Evolutionary conservation across 2,888 invertebrate genomes (phyloP), one percentile per base, ranked within the genome.

Genomic region (Callyntrura guangdongensis): DNA sequence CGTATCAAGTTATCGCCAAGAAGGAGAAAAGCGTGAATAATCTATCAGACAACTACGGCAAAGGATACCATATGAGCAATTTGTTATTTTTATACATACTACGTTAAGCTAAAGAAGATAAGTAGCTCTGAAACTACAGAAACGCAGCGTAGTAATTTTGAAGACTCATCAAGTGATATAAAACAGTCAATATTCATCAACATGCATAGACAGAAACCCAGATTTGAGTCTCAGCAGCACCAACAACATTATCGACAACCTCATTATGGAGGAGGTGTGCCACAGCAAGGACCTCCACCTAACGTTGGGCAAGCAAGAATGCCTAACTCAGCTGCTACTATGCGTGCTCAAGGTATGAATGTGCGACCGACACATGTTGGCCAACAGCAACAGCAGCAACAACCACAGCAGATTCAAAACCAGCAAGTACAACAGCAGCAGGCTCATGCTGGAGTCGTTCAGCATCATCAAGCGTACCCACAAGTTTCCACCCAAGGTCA

Each of bases 341-440:
- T 93, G 93, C 91, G 92, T 49, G 83, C 86, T 45, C 92, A 91
- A 67, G 91, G 91, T 59, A 91, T 92, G 92, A 91, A 84, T 84
- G 59, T 77, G 11, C 45, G 91, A 64, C 85, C 88, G 0, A 14
- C 49, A 6, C 87, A 86, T 47, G 89, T 79, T 22, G 88, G 74
- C 36, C 92, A 91, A 27, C 79, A 91, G 74, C 90, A 92, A 74
- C 90, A 83, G n/a, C 86, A 89, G n/a, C 84, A 90, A n/a, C 88
- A 82, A 36, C 64, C 14, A 1, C 72, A 90, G 47, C 89, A 91
- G 74, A 27, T 88, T 36, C 85, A 90, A 64, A 92, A 91, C 27
- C 92, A 90, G 27, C 72, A 83, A 36, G 85, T 89, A 49, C 86
- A 91, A 59, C 91, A 92, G 56, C 77, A 72, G 61, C 90, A 90